Percentiles rank a stretch among this genome's conserved stretches.
These are phyloP conservation scores for Sebastiscus tertius DNA, from an alignment of 2,797 vertebrate species.

Conservation along the genomic window DNA sequence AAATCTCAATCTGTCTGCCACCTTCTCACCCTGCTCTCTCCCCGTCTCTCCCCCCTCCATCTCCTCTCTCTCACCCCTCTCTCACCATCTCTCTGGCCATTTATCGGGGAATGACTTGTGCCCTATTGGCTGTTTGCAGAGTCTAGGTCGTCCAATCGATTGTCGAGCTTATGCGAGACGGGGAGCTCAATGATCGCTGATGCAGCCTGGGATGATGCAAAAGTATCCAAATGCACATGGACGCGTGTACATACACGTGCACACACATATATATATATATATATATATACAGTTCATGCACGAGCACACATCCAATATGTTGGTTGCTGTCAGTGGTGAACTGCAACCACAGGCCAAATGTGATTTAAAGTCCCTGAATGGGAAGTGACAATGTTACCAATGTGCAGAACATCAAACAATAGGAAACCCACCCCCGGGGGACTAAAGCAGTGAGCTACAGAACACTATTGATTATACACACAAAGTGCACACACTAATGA, in stretches of 20 bases:
- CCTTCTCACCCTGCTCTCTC: conserved; percentile 64
- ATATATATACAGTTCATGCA: background rate
- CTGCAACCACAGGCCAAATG: conserved; percentile 52
- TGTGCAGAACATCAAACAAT: conserved; percentile 70
- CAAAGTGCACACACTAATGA: conserved; percentile 67
- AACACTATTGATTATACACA: conserved; percentile 68
- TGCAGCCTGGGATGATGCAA: conserved; percentile 47
- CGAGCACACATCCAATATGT: background rate
- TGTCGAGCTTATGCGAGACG: conserved; percentile 49
- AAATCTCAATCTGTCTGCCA: conserved; percentile 79
- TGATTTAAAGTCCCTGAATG: conserved; percentile 68
- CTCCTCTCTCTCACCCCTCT: background rate
- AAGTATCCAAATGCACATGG: conserved; percentile 26
- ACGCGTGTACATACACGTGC: background rate
- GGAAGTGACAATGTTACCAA: conserved; percentile 71
- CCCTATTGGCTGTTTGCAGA: conserved; percentile 75
- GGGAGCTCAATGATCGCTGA: conserved; percentile 48
- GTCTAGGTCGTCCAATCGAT: conserved; percentile 70
- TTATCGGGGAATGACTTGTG: conserved; percentile 71
- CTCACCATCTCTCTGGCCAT: conserved; percentile 50
- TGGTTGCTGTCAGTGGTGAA: conserved; percentile 31
- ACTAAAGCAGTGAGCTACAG: conserved; percentile 57
- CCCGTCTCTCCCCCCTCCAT: background rate
- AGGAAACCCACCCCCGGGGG: conserved; percentile 44
- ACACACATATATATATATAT: background rate